phyloP scores from a whole-genome alignment of 2,113 vertebrate genomes.

The Poeciliopsis retropinna region DNA sequence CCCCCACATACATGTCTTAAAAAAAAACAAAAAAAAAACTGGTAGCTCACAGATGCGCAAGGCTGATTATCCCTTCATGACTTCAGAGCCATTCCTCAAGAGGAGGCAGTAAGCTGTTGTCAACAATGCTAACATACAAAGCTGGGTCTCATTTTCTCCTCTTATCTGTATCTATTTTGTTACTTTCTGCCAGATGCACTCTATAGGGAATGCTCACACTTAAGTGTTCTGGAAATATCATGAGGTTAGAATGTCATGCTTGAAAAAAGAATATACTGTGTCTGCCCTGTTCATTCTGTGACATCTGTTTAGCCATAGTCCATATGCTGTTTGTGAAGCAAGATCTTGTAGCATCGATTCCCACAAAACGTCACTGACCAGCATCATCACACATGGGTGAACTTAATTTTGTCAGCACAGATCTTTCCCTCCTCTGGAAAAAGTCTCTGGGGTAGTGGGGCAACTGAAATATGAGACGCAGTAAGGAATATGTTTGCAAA shows the following conservation, averaged over 20 bases:
- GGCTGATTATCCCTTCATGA: constrained; percentile 1
- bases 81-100: neutral
- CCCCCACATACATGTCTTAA: constrained; percentile 28
- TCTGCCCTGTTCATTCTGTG: neutral
- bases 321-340: constrained; percentile 14
- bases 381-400: constrained; percentile 25
- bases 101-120: neutral
- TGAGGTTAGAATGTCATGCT: constrained; percentile 7
- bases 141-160: neutral
- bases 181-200: constrained; percentile 3
- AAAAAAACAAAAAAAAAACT: constrained; percentile 10
- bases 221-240: constrained; percentile 1
- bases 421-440: constrained; percentile 20
- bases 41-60: neutral
- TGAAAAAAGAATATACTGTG: constrained; percentile 35
- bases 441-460: constrained; percentile 15
- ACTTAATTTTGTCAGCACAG: constrained; percentile 44
- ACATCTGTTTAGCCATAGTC: constrained; percentile 34
- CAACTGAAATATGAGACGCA: constrained; percentile 50
- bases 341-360: neutral
- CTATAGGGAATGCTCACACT: constrained; percentile 16
- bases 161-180: neutral
- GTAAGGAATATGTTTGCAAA: constrained; percentile 2
- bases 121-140: neutral
- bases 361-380: constrained; percentile 31